These are phyloP conservation scores for Amiota minor DNA, from an alignment of 2,888 invertebrate genomes.

Conservation along the genomic window DNA sequence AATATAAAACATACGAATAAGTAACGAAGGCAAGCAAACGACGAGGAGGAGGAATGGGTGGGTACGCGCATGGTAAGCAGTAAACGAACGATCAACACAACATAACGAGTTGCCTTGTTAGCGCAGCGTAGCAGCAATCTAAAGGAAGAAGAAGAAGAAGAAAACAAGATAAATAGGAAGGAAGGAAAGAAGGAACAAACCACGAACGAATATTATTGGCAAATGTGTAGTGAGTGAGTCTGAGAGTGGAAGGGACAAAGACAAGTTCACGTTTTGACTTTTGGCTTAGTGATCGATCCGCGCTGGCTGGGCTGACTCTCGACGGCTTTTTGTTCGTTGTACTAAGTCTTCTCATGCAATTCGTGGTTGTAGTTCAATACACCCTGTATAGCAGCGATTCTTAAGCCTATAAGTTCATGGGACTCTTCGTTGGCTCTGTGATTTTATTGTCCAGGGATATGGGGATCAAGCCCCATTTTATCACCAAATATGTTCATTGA, in stretches of 20 bases:
- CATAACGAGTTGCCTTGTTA: conserved; percentile 52
- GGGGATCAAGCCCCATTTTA: no score
- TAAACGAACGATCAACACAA: not conserved
- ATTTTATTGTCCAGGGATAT: no score
- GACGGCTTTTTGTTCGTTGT: not conserved
- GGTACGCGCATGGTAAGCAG: no score
- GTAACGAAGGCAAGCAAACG: no score
- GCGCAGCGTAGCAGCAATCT: conserved; percentile 39
- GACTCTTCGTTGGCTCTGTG: no score
- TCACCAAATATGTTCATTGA: no score
- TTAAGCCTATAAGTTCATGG: no score
- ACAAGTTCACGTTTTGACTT: conserved; percentile 65
- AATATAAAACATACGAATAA: no score
- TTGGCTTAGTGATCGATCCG: conserved; percentile 50
- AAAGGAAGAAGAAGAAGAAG: conserved; percentile 42
- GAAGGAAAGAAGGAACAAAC: not conserved
- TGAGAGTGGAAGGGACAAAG: not conserved
- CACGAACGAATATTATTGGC: not conserved
- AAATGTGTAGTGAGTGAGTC: not conserved
- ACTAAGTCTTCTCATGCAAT: not conserved
- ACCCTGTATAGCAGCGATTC: conserved; percentile 49
- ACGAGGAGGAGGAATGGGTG: no score
- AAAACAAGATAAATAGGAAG: not conserved
- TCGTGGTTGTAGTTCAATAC: conserved; percentile 53
- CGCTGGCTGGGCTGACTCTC: not conserved